Base-by-base conservation (phyloP, 2,113 vertebrate genomes). In the Narcine bancroftii region DNA sequence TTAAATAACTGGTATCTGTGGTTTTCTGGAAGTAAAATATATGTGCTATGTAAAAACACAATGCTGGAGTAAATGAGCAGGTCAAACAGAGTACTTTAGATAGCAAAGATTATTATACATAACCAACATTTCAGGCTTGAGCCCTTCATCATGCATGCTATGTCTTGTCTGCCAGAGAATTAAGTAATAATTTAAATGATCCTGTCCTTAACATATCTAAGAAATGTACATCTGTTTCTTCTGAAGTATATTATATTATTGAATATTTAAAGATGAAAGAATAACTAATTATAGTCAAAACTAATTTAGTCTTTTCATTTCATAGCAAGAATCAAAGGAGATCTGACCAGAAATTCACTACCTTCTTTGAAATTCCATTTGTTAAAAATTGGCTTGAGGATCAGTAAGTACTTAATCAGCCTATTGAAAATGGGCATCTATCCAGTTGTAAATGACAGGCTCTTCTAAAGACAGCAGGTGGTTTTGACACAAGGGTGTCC, bases 201-300 rank as follows among this genome's bases (percentile, higher is more conserved):
- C 45, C 2, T 60, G 15, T 85, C 53, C 53, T 60, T 85, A 69
- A 29, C 24, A 42, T n/a, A 11, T 4, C 17, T 36, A 45, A 69
- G 24, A 33, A 69, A 69, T 69, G 56, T 65, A 9, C n/a, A 19
- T 39, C n/a, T 89, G 65, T 33, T 69, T 47, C 26, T 15, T 47
- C 9, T n/a, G 29, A 99, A 99, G 98, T 99, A 97, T 98, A 96
- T 45, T 99, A 97, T 98, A 96, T 45, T 69, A 63, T 89, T 60
- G n/a, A 69, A 3, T 63, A 69, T 42, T 63, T 47, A 91, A 91
- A 91, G 66, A 96, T 93, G 92, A 63, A 76, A 75, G 72, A 92
- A 76, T 69, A 76, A 56, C 91, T 73, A 72, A 76, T 42, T 63
- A 92, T 56, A 77, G 76, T 77, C 76, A 24, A 69, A 69, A 69